Evolutionary conservation across 1,140 invertebrate species (phyloP), one percentile per base, ranked within the genome.

Genomic region (Diorhabda sublineata): DNA sequence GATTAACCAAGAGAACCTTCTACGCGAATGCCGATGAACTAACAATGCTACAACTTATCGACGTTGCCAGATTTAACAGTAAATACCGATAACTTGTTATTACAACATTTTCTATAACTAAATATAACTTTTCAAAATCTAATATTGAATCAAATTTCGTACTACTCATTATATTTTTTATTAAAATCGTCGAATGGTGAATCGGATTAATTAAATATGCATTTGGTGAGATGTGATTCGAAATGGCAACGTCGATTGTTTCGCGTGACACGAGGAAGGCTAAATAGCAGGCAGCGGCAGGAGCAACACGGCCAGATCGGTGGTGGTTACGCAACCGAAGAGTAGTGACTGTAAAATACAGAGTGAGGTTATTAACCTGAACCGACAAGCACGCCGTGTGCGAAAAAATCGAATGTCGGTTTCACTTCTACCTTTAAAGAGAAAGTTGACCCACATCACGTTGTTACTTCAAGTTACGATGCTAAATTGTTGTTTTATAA

Each of bases 361-460:
- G 72, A 70, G 59, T 68, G 72, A 75, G 78, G 78, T 80, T 77
- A 73, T 80, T 80, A 75, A 78, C 78, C 78, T 76, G 78, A 76
- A 73, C 73, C 47, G n/a, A 52, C 47, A n/a, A 52, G 47, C 47
- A n/a, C 47, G 47, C 47, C 71, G 69, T 74, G 76, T 78, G 78
- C 78, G 76, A 79, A 79, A 78, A 80, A 78, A 78, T 75, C 76
- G 73, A 76, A 75, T 71, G 76, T 66, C 75, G 69, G 77, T 80
- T 80, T 80, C 78, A 80, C 78, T 79, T 80, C 77, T 76, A 72
- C 57, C 57, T 69, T 68, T 60, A 52, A 76, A 80, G 78, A 80
- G 77, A 80, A 79, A 79, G 77, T 79, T 80, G 78, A 79, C 78
- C 78, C 71, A 80, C 75, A 79, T 80, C 73, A 66, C 64, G 61